Conservation (phyloP, 2,888 invertebrate species). For the Alloscopus bannaensis region DNA sequence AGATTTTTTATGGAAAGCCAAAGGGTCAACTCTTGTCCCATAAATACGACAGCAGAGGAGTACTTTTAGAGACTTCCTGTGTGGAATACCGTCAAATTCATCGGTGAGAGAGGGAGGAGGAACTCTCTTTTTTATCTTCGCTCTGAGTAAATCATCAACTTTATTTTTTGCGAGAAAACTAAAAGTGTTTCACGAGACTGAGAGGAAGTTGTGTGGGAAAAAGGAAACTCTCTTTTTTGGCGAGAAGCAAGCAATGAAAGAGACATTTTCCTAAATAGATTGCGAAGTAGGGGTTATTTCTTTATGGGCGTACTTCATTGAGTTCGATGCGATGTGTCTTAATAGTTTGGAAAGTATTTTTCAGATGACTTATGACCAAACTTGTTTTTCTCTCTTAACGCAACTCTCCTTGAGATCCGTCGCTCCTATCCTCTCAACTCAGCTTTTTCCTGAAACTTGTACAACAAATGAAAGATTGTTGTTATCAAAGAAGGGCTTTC, state of each 20-base stretch:
- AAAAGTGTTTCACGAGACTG: too few species aligned
- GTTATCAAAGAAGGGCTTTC: slow-evolving; percentile 8
- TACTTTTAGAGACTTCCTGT: not conserved
- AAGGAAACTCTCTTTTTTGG: too few species aligned
- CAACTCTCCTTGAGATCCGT: too few species aligned
- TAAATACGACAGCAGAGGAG: slow-evolving; percentile 34
- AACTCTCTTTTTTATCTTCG: slow-evolving; percentile 1
- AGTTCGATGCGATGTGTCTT: slow-evolving; percentile 19
- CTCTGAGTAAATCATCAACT: slow-evolving; percentile 36
- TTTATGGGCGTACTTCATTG: slow-evolving; percentile 14
- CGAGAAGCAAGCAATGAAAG: not conserved
- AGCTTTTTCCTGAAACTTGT: slow-evolving; percentile 5
- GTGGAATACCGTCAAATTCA: not conserved
- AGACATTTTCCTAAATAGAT: slow-evolving; percentile 10
- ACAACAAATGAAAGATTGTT: slow-evolving; percentile 16
- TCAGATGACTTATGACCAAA: slow-evolving; percentile 38
- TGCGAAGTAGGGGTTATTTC: not conserved
- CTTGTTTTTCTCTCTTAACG: too few species aligned
- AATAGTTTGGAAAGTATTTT: slow-evolving; percentile 26
- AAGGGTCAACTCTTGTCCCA: slow-evolving; percentile 48
- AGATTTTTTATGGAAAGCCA: slow-evolving; percentile 39
- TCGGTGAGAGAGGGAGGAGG: not conserved
- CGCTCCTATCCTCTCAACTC: too few species aligned
- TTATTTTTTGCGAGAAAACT: too few species aligned
- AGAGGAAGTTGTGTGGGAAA: too few species aligned